These are phyloP conservation scores for Bombus pascuorum DNA, from an alignment of 1,140 invertebrate genomes.

Conservation along the genomic window DNA sequence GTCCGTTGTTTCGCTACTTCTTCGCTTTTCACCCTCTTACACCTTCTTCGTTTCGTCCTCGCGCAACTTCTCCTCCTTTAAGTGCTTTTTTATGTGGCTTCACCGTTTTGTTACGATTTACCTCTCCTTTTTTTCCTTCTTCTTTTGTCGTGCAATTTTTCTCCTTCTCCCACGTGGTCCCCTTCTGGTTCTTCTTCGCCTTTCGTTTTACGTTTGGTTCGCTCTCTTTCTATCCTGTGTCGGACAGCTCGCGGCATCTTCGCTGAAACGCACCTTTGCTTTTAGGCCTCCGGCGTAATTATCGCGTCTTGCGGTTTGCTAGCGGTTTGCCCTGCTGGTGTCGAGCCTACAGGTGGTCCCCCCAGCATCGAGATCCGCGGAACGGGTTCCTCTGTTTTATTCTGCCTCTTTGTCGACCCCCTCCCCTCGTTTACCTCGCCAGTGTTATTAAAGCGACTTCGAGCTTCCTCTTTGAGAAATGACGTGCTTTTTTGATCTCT, in stretches of 20 bases:
- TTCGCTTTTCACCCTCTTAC: conserved; percentile 15
- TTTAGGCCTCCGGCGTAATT: conserved; percentile 71
- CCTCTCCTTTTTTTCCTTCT: conserved; percentile 48
- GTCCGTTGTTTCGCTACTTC: neutral
- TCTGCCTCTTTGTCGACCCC: neutral
- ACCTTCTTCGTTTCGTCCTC: conserved; percentile 21
- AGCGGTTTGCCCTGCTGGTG: conserved; percentile 68
- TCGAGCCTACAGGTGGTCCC: conserved; percentile 71
- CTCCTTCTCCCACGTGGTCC: neutral
- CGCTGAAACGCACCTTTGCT: conserved; percentile 49
- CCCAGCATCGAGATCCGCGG: conserved; percentile 38
- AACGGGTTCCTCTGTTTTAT: conserved; percentile 40
- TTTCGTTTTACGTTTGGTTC: conserved; percentile 54
- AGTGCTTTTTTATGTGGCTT: conserved; percentile 77
- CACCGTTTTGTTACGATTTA: conserved; percentile 74
- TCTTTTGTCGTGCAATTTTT: conserved; percentile 3
- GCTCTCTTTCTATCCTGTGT: conserved; percentile 42
- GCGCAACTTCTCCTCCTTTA: conserved; percentile 65
- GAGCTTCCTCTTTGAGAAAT: neutral
- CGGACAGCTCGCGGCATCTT: neutral
- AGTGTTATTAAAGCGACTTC: conserved; percentile 21
- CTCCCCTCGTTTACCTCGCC: neutral
- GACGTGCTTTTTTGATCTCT: neutral
- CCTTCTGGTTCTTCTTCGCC: neutral
- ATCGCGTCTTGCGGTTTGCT: conserved; percentile 74